A percentile compares a stretch with the other conserved stretches of the same genome.
These are phyloP conservation scores for Mystacornis crossleyi DNA, from an alignment of 2,113 vertebrate genomes.

Conservation along the genomic window DNA sequence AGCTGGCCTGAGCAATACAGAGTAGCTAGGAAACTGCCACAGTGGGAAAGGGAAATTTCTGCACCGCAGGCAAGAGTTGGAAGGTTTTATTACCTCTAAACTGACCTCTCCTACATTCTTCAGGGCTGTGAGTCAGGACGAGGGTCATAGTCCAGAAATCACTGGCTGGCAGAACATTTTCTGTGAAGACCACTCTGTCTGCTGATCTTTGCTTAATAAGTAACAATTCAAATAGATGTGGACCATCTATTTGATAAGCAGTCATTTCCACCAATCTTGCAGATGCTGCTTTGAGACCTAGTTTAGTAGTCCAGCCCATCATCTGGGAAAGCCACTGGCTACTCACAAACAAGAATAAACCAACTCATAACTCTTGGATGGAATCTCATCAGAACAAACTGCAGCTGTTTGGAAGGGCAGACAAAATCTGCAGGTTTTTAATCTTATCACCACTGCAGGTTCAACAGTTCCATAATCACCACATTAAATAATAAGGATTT, in stretches of 20 bases:
- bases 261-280: background rate
- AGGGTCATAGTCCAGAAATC: background rate
- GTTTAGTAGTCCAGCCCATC: background rate
- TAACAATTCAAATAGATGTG: background rate
- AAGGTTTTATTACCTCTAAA: constrained; percentile 17
- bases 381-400: background rate
- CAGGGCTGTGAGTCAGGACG: background rate
- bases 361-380: background rate
- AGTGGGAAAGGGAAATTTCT: constrained; percentile 10
- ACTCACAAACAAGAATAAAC: background rate
- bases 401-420: background rate
- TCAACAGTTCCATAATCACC: background rate
- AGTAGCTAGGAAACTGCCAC: background rate
- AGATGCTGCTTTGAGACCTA: background rate
- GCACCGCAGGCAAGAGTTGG: background rate
- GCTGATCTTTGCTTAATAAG: background rate
- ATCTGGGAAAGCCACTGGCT: background rate
- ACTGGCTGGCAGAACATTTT: background rate
- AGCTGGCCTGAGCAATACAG: background rate
- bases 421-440: background rate
- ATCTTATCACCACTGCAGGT: background rate
- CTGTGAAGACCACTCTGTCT: background rate
- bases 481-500: background rate
- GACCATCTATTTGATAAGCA: background rate
- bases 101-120: background rate